These are phyloP conservation scores for Aphelenchoides avenae DNA, from an alignment of 1,140 invertebrate species.

Conservation along the genomic window DNA sequence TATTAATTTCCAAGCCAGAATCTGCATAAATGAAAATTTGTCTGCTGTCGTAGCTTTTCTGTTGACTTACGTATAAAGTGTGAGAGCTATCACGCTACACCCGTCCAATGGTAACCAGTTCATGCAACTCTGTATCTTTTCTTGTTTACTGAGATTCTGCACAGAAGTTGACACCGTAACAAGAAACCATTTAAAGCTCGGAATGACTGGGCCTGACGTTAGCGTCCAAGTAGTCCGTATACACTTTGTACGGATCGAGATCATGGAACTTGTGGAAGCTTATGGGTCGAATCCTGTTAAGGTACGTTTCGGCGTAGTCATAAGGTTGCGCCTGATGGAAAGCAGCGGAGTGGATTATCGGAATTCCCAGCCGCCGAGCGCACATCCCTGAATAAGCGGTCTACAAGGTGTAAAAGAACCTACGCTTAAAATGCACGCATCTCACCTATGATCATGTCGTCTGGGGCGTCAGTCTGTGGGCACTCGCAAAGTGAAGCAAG, in stretches of 20 bases:
- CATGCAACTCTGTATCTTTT: too few relatives aligned
- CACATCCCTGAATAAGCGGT: conserved; percentile 20
- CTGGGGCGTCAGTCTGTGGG: conserved; percentile 11
- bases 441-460: conserved; percentile 11
- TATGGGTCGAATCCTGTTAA: conserved; percentile 25
- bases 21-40: too few relatives aligned
- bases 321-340: conserved; percentile 38
- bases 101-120: too few relatives aligned
- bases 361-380: conserved; percentile 27
- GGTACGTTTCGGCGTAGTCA: conserved; percentile 26
- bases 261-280: conserved; percentile 39
- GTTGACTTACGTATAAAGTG: too few relatives aligned
- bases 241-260: conserved; percentile 36
- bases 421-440: not conserved
- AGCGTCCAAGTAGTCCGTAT: conserved; percentile 27
- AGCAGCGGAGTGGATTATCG: conserved; percentile 31
- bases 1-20: too few relatives aligned
- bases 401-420: not conserved
- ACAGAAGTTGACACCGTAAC: too few relatives aligned
- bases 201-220: conserved; percentile 3
- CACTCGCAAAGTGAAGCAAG: conserved; percentile 15
- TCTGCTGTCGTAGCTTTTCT: too few relatives aligned
- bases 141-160: too few relatives aligned
- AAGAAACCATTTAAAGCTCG: conserved; percentile 23
- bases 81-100: too few relatives aligned